Base-by-base conservation (phyloP, 1,140 invertebrate species). In the Cydia splendana region DNA sequence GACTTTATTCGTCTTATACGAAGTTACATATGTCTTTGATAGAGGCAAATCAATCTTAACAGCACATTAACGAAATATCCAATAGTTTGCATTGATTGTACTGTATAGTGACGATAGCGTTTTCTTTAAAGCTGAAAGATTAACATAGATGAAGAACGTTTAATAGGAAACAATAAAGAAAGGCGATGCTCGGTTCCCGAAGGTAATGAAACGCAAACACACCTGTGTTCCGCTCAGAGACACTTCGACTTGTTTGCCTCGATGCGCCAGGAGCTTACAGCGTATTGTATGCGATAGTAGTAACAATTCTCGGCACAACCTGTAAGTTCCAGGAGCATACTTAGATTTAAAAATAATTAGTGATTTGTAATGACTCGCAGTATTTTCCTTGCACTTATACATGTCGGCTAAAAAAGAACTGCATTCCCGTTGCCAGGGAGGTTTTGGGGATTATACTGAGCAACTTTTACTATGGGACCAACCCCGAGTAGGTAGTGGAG, bases 191-290 rank as follows among this genome's bases (percentile, higher is more conserved):
- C 77, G 80, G 74, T 78, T 76, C 65, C 73, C 76, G 79, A 78
- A 65, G 69, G 79, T 87, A 87, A 87, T 86, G 83, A 80, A 86
- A 87, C 48, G 79, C 80, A 85, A 86, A 86, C 84, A 86, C 83
- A 86, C 83, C 81, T 87, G 82, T n/a, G 51, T 51, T 51, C 51
- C 62, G 77, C 79, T 74, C 77, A 30, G 51, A 13, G 74, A 76
- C 76, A 78, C 76, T 77, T 79, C 74, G 45, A 48, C 74, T 65
- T 82, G 77, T 80, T 80, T 79, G 77, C 24, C 7, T 75, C 34
- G 73, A 77, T 76, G 76, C 80, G 75, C 80, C 51, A 65, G 20
- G 75, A 77, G 69, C 78, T 80, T 76, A 57, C 62, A 48, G 71
- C 51, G 42, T 71, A 62, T 10, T 62, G 7, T 24, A 24, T 62